Conservation (phyloP, 2,888 invertebrate genomes). For the Desoria tigrina region DNA sequence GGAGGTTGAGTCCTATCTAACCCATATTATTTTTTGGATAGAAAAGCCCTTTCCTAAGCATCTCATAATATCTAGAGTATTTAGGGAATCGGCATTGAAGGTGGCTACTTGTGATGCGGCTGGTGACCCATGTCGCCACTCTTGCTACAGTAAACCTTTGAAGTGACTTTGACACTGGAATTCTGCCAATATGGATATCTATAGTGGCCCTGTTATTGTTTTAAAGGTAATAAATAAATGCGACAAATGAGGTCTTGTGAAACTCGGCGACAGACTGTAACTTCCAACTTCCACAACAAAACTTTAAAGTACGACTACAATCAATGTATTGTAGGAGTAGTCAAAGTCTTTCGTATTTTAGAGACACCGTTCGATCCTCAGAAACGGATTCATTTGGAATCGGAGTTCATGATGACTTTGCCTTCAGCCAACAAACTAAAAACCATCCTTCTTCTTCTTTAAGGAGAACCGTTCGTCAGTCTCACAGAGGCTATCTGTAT, state of each 20-base stretch:
- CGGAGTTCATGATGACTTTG: too few relatives aligned
- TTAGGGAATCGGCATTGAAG: not conserved
- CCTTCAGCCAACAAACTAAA: too few relatives aligned
- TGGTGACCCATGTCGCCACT: conserved; percentile 44
- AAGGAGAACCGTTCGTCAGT: too few relatives aligned
- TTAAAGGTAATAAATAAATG: conserved; percentile 49
- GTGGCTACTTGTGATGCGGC: conserved; percentile 27
- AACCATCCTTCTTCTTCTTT: too few relatives aligned
- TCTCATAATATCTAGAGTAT: too few relatives aligned
- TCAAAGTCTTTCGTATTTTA: not conserved
- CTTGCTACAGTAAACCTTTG: conserved; percentile 30
- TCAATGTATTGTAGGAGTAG: not conserved
- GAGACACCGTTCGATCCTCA: not conserved
- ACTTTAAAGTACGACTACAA: not conserved
- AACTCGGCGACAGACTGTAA: conserved; percentile 38
- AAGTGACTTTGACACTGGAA: conserved; percentile 36
- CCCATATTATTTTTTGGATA: not conserved
- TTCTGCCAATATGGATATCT: conserved; percentile 28
- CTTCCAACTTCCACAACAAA: not conserved
- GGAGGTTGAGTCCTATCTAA: too few relatives aligned
- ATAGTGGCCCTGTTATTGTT: conserved; percentile 36
- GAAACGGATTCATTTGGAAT: not conserved
- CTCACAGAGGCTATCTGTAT: too few relatives aligned
- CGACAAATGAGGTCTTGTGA: conserved; percentile 42
- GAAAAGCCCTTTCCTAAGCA: not conserved